Base-by-base conservation (phyloP, 2,888 invertebrate species). In the Leptinotarsa peninsularis region DNA sequence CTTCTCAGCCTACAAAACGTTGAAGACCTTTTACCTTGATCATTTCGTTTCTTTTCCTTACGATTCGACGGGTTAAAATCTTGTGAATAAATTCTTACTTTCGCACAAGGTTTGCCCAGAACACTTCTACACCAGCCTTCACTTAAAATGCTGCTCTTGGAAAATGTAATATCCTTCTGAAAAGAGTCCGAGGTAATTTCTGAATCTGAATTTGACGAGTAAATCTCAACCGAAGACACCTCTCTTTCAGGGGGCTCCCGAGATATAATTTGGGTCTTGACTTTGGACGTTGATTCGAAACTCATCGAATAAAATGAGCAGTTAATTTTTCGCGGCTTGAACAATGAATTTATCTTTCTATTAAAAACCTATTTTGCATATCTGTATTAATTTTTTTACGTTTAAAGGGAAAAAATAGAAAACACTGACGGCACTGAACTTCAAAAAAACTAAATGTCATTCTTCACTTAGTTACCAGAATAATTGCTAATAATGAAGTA, bases 61-160 rank as follows among this genome's bases (percentile, higher is more conserved):
- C 67, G n/a, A 72, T 54, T 17, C 4, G 54, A 21, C 60, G 73
- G 49, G 18, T 50, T 23, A 43, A 50, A 18, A 10, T 27, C 50
- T 49, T n/a, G 21, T n/a, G 50, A 14, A 52, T 60, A 60, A 49
- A 70, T 43, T 18, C 21, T 70, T 43, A 70, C 43, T 54, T 52
- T 56, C 3, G 50, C 5, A 33, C 73, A 71, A 17, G 78, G 78
- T 50, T 66, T 74, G 56, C 81, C 82, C 23, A 79, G 66, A 50
- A 80, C 73, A 67, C 76, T 77, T 3, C 52, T 74, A 21, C 79
- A 78, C 33, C 78, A 72, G 49, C 69, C 76, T 54, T 74, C 77
- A 63, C 81, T 81, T 49, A 81, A 72, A 67, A 78, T 72, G 67
- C 81, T 82, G 70, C 79, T 79, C 54, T 72, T 71, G 13, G 76